Conservation (phyloP, 2,888 invertebrate genomes). For the Melolontha melolontha region DNA sequence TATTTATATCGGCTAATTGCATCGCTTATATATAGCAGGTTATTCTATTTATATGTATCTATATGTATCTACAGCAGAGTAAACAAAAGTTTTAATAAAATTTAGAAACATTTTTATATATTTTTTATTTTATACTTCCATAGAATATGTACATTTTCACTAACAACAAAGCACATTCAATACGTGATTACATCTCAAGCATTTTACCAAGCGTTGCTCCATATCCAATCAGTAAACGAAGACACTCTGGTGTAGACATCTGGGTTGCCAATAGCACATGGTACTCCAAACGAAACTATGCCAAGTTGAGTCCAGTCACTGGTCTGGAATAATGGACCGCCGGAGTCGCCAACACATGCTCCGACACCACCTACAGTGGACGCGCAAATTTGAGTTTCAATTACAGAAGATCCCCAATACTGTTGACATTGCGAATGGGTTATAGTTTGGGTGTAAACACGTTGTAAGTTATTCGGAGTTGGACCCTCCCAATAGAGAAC, state of each 20-base stretch:
- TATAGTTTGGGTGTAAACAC: constrained; percentile 67
- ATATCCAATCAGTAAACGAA: constrained; percentile 66
- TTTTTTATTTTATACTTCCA: no score
- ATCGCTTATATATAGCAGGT: no score
- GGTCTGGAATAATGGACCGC: constrained; percentile 67
- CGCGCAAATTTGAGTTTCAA: constrained; percentile 66
- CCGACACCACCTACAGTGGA: constrained; percentile 71
- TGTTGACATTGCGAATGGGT: constrained; percentile 66
- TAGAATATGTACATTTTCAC: no score
- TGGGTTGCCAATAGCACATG: constrained; percentile 68
- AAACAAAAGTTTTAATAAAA: no score
- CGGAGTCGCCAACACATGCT: constrained; percentile 70
- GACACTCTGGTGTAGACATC: constrained; percentile 69
- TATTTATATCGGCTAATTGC: no score
- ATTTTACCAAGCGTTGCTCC: constrained; percentile 24
- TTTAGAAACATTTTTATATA: no score
- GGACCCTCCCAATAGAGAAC: constrained; percentile 67
- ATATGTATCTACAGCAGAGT: no score
- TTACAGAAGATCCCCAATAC: constrained; percentile 53
- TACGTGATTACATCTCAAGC: no score
- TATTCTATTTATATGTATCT: no score
- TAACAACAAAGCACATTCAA: no score
- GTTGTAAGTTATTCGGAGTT: constrained; percentile 69
- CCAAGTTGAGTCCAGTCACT: constrained; percentile 62
- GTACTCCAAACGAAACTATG: constrained; percentile 68